Evolutionary conservation across 2,797 vertebrate species (phyloP).

Genomic region (Aphelocoma californica): DNA sequence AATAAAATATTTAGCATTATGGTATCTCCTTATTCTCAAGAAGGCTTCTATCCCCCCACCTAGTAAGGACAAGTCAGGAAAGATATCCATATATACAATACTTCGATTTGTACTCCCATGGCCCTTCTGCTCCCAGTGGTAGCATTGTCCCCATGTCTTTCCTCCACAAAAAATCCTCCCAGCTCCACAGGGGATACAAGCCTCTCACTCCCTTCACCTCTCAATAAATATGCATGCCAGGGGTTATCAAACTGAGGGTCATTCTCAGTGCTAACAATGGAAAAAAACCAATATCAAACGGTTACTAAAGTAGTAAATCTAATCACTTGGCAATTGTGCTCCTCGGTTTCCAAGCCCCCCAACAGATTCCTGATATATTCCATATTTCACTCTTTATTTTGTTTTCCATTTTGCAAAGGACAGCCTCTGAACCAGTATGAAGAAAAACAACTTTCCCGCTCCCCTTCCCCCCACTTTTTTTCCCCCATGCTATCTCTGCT

Average conservation of each 20-base stretch:
- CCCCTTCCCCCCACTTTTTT: neutral
- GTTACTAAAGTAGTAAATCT: slow-evolving; percentile 3
- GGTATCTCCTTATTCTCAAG: neutral
- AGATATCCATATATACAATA: neutral
- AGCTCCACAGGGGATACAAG: neutral
- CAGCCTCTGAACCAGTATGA: neutral
- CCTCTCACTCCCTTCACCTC: neutral
- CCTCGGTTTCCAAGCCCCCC: neutral
- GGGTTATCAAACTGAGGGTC: neutral
- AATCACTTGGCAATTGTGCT: neutral
- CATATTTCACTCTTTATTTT: slow-evolving; percentile 45
- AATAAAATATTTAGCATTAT: neutral
- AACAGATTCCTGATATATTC: slow-evolving; percentile 7
- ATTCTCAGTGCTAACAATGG: neutral
- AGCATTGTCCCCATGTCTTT: neutral
- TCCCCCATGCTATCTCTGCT: slow-evolving; percentile 13
- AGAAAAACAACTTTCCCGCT: slow-evolving; percentile 31
- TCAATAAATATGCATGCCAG: neutral
- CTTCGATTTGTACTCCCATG: neutral
- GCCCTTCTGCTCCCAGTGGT: neutral
- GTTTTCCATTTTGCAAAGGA: slow-evolving; percentile 59
- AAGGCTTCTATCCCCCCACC: neutral
- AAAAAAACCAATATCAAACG: neutral
- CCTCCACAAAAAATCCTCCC: neutral
- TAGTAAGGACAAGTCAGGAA: neutral